Conservation (phyloP, 2,888 invertebrate species). For the Papilio protenor region DNA sequence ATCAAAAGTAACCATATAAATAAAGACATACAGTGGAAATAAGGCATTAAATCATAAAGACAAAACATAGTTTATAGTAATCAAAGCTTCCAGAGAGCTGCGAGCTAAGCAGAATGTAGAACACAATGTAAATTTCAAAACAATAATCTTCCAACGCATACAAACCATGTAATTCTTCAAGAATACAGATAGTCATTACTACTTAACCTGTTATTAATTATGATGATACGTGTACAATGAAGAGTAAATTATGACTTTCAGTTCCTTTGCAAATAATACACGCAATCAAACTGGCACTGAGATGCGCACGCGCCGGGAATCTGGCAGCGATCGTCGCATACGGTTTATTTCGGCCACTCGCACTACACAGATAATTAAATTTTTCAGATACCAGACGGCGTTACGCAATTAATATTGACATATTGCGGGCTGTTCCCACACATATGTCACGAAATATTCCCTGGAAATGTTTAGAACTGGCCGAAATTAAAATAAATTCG, state of each 20-base stretch:
- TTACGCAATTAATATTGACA: constrained; percentile 66
- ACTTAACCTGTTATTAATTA: constrained; percentile 28
- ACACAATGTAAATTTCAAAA: neutral
- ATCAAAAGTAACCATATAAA: too few species aligned
- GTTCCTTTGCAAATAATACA: constrained; percentile 39
- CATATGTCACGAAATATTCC: constrained; percentile 3
- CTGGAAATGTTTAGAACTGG: neutral
- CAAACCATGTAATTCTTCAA: neutral
- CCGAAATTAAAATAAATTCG: neutral
- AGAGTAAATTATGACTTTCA: constrained; percentile 25
- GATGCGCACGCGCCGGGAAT: constrained; percentile 51
- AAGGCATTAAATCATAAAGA: too few species aligned
- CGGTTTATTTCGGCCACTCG: constrained; percentile 73
- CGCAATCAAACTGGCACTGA: constrained; percentile 36
- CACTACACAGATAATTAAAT: constrained; percentile 72
- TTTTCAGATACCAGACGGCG: constrained; percentile 75
- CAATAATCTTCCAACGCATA: neutral
- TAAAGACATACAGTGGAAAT: too few species aligned
- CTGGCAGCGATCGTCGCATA: constrained; percentile 66
- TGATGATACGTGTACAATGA: constrained; percentile 14
- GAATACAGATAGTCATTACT: constrained; percentile 4
- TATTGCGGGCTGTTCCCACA: constrained; percentile 37
- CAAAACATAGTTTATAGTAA: too few species aligned
- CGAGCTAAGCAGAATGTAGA: neutral
- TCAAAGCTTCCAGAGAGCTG: too few species aligned